Base-by-base conservation (phyloP, 2,113 vertebrate genomes). In the Campylorhamphus procurvoides region DNA sequence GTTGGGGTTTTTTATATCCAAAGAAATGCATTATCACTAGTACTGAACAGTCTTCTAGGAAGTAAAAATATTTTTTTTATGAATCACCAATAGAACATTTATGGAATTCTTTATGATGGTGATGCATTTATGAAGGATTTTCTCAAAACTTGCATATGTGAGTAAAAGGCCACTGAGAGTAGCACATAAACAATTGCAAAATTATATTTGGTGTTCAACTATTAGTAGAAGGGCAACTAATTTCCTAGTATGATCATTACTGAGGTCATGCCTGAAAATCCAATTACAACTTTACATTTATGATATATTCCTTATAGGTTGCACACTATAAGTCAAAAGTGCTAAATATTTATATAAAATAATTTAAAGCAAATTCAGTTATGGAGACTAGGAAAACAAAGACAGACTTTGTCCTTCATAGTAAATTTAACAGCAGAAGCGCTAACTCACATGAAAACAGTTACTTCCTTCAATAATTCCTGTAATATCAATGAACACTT, bases 1-100 rank as follows among this genome's bases (percentile, higher is more conserved):
- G 3, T 8, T 46, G 44, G 5, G 11, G 5, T 0, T 35, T 60
- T 72, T 71, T 19, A 12, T 18, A 13, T 19, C 37, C 3, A 53
- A 80, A 37, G 5, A 40, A 74, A 68, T 71, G 2, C 11, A 25
- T 64, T 77, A 66, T 1, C 28, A 77, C 3, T 74, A 44, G 4
- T 39, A 50, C 11, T 77, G 44, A 62, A 60, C 4, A 60, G 8
- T 55, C 23, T 84, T 18, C 18, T 53, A 60, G 33, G 52, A 68
- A 72, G 23, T 29, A 5, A 67, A 56, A 33, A 27, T 40, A 62
- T 53, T 66, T 93, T 93, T 42, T 42, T 39, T 6, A 17, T 66
- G 15, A 83, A 69, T 46, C 14, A 37, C 9, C 50, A 6, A 15
- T 37, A 52, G 18, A 63, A 79, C 6, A 15, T 39, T 73, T n/a